Base-by-base conservation (phyloP, 2,113 vertebrate genomes). In the Meriones unguiculatus region DNA sequence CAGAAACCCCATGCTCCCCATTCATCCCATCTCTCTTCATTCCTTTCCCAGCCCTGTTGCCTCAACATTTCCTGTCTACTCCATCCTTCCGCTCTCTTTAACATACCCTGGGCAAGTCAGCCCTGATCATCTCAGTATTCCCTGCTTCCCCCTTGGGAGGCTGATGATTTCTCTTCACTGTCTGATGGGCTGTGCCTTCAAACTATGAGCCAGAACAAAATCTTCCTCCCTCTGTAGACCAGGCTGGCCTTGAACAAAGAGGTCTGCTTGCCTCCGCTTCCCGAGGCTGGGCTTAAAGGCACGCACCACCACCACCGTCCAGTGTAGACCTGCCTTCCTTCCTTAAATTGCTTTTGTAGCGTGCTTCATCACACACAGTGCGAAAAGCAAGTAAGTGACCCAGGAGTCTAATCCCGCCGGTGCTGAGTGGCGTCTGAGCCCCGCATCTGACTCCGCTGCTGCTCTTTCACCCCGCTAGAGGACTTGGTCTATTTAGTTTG, bases 361-460 rank as follows among this genome's bases (percentile, higher is more conserved):
- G 41, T 35, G 69, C 35, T 69, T n/a, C 24, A 18, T n/a, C 22
- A n/a, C 10, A 87, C 30, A 5, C 5, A 67, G 35, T 24, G 22
- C 70, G 85, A 72, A 70, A 70, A 72, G 65, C 70, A n/a, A 20
- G 41, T 15, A 38, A 9, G 57, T 10, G 24, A 7, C 30, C 57
- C 15, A 18, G 17, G 57, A 84, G 22, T 50, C 7, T 0, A 1
- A 2, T 12, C 54, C 25, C 46, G 4, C 0, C 12, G 57, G 57
- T 54, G 2, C 52, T 7, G 41, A 78, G 52, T 54, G 14, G 7
- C 8, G 57, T 38, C 62, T 80, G 5, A 10, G 12, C 25, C 38
- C 14, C 41, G 46, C 12, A 50, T 54, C 54, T 72, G 84, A 81
- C 46, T 69, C 20, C 50, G 15, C 72, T 11, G 17, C 62, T 76